Percentiles rank a stretch among this genome's conserved stretches.
phyloP scores from a whole-genome alignment of 2,113 vertebrate species.

The Boulengeromyrus knoepffleri region DNA sequence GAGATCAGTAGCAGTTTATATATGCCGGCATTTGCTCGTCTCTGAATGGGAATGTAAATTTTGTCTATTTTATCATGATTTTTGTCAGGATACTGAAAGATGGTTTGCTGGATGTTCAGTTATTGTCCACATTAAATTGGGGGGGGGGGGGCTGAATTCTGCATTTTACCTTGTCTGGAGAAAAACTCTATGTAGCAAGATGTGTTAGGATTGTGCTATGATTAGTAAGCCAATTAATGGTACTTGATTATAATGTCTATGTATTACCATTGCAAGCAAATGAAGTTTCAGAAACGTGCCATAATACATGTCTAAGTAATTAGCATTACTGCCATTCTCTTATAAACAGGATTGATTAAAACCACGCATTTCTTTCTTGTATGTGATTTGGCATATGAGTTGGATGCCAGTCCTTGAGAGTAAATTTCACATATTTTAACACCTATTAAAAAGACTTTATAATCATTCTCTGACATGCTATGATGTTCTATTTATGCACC shows the following conservation, averaged over 20 bases:
- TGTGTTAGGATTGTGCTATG: neutral
- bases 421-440: neutral
- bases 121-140: neutral
- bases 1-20: neutral
- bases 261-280: neutral
- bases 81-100: neutral
- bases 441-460: neutral
- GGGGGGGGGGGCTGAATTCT: neutral
- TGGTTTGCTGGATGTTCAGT: neutral
- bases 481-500: slow-evolving; percentile 56
- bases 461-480: slow-evolving; percentile 1
- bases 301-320: neutral
- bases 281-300: neutral
- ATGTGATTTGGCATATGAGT: neutral
- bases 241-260: neutral
- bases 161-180: neutral
- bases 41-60: neutral
- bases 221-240: neutral
- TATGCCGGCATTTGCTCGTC: neutral
- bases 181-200: neutral
- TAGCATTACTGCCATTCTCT: neutral
- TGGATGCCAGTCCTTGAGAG: neutral
- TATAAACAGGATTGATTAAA: neutral
- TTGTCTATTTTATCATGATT: neutral
- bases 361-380: neutral